Conservation (phyloP, 2,797 vertebrate genomes). For the Acanthiza pusilla region DNA sequence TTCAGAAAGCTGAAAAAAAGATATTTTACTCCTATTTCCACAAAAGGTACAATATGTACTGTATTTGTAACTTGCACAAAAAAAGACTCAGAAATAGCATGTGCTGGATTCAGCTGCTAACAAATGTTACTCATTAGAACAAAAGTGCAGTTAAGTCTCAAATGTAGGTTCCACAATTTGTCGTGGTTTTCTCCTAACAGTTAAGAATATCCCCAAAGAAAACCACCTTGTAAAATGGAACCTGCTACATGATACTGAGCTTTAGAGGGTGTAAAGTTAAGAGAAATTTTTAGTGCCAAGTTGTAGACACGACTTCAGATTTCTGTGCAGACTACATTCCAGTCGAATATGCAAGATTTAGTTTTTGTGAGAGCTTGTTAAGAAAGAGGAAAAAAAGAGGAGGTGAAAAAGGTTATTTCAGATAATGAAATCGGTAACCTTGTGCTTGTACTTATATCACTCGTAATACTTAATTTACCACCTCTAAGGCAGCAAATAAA, state of each 20-base stretch:
- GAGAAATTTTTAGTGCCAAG: background rate
- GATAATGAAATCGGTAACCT: background rate
- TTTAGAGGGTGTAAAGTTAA: background rate
- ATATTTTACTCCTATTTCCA: constrained; percentile 19
- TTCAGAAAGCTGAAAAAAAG: constrained; percentile 41
- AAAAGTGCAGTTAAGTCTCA: background rate
- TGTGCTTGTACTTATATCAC: background rate
- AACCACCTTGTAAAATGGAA: background rate
- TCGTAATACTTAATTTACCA: background rate
- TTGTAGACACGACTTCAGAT: background rate
- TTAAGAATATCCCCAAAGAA: background rate
- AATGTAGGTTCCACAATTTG: background rate
- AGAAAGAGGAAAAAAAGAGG: background rate
- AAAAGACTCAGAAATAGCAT: background rate
- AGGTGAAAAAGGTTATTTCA: background rate
- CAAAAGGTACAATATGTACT: background rate
- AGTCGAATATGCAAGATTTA: background rate
- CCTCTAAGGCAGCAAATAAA: background rate
- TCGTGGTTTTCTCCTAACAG: background rate
- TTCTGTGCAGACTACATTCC: background rate
- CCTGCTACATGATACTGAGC: background rate
- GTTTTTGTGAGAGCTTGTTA: background rate
- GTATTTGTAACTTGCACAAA: background rate
- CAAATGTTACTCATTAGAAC: background rate
- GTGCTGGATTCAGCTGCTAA: background rate